Conservation (phyloP, 2,113 vertebrate species). For the Scytalopus superciliaris region DNA sequence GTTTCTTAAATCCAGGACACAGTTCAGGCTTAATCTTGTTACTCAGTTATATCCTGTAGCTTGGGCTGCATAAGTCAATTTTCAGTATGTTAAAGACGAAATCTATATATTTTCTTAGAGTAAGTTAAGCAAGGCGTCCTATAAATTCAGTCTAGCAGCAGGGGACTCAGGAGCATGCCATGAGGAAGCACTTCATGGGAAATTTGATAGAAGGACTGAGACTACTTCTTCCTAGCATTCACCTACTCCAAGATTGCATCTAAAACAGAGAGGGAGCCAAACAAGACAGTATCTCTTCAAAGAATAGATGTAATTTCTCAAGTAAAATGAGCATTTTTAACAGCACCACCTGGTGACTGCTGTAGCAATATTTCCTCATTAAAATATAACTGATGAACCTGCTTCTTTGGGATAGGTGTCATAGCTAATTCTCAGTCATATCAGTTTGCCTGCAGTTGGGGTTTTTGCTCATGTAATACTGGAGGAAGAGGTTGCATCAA, state of each 20-base stretch:
- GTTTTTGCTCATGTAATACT: neutral
- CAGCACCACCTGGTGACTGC: slow-evolving; percentile 7
- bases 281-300: neutral
- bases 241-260: neutral
- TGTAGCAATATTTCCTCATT: neutral
- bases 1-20: neutral
- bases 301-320: neutral
- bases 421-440: neutral
- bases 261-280: neutral
- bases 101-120: neutral
- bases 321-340: neutral
- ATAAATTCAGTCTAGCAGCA: neutral
- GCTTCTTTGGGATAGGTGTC: neutral
- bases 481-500: neutral
- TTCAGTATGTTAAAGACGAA: neutral
- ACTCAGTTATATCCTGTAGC: neutral
- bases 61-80: neutral
- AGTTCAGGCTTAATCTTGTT: neutral
- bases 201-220: neutral
- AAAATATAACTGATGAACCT: neutral
- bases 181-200: neutral
- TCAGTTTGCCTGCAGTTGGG: neutral
- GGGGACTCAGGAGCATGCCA: neutral
- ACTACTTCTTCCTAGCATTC: neutral
- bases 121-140: neutral